Base-by-base conservation (phyloP, 1,140 invertebrate species). In the Helicoverpa armigera region DNA sequence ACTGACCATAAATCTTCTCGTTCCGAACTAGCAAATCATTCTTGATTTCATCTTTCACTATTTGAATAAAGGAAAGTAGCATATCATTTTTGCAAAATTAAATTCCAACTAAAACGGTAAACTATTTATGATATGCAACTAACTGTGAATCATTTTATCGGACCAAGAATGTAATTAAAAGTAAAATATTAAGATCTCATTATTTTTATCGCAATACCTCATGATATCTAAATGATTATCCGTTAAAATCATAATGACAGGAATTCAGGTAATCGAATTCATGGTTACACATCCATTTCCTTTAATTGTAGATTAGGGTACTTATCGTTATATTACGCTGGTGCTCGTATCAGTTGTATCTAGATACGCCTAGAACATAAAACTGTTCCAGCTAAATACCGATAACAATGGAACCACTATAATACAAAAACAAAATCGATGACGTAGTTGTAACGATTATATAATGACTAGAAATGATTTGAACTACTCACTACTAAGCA, bases 401-500 rank as follows among this genome's bases (percentile, higher is more conserved):
- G 69, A 72, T 72, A 72, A 54, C 69, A 72, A 72, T 72, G 69
- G 3, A 51, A 70, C 29, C 29, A 31, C 50, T 29, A 11, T 12
- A 31, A 31, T 69, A 4, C 18, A 50, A 69, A 13, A 50, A 50
- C n/a, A 72, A 10, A 29, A 14, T 31, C 13, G 13, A 54, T 54
- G 69, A 72, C 69, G 69, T 53, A 13, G 18, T 51, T 53, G 7
- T n/a, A n/a, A 10, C 35, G 35, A 48, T 69, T 18, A 69, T 48
- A 14, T 51, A 18, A 69, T 50, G 2, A 13, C 48, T 51, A 69
- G 43, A 5, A 23, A 31, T 43, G 29, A 35, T 35, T 35, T 35
- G 3, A 35, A 35, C 35, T 35, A 7, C 35, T 35, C 0, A 35
- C 35, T 35, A 3, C 35, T 35, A 35, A 35, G 1, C 7, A 3